These are phyloP conservation scores for Lepidotrigona ventralis DNA, from an alignment of 1,140 invertebrate genomes.

Conservation along the genomic window DNA sequence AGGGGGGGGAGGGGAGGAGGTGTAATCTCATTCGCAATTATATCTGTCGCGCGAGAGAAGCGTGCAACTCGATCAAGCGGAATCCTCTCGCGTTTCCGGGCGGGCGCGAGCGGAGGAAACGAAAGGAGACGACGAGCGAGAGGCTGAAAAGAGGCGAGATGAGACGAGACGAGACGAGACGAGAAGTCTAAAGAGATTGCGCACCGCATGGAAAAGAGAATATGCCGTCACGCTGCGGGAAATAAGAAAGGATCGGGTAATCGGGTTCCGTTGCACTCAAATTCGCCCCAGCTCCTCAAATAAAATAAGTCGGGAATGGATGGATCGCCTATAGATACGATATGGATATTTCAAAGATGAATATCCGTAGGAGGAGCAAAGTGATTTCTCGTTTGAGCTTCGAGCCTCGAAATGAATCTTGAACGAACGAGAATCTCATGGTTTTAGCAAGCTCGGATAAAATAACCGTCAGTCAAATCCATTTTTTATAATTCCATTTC, in stretches of 20 bases:
- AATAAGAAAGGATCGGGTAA: slow-evolving; percentile 37
- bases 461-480: neutral
- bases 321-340: slow-evolving; percentile 1
- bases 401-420: too few species aligned
- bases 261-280: slow-evolving; percentile 33
- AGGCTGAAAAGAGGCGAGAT: neutral
- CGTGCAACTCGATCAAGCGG: slow-evolving; percentile 38
- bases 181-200: slow-evolving; percentile 3
- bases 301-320: slow-evolving; percentile 24
- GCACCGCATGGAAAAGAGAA: slow-evolving; percentile 2
- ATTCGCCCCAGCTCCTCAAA: neutral
- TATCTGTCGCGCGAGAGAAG: slow-evolving; percentile 32
- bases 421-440: neutral
- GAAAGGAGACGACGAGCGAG: neutral
- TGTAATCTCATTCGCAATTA: slow-evolving; percentile 48
- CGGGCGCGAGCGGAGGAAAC: neutral
- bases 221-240: neutral
- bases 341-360: neutral
- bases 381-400: neutral
- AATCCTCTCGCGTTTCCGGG: slow-evolving; percentile 44
- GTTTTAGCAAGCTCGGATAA: too few species aligned
- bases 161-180: neutral
- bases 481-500: neutral
- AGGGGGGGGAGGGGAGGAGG: neutral
- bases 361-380: neutral